Conservation (phyloP, 2,113 vertebrate species). For the Zapus hudsonius region DNA sequence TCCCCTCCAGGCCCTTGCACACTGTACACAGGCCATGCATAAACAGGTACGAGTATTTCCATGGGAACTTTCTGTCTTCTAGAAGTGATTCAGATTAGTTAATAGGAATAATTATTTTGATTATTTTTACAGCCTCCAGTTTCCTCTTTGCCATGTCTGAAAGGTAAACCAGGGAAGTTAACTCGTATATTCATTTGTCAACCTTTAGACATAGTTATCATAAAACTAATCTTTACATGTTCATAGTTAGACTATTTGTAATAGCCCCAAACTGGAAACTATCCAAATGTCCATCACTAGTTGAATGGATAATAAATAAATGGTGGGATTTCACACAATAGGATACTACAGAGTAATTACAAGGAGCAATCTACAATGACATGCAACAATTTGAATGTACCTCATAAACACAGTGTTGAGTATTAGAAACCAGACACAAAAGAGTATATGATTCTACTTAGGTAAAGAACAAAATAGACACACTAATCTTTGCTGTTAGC, state of each 20-base stretch:
- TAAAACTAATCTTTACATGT: slow-evolving; percentile 44
- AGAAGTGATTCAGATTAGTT: slow-evolving; percentile 1
- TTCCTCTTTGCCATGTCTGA: neutral
- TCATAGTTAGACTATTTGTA: slow-evolving; percentile 48
- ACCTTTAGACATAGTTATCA: slow-evolving; percentile 22
- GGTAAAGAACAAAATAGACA: neutral
- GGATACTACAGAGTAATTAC: slow-evolving; percentile 1
- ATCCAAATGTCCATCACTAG: slow-evolving; percentile 43
- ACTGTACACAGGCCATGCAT: neutral
- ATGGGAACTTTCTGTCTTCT: neutral
- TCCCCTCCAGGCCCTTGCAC: neutral
- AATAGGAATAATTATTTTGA: neutral
- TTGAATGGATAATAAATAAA: slow-evolving; percentile 50
- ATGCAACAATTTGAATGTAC: neutral
- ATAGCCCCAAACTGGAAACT: slow-evolving; percentile 31
- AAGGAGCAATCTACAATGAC: slow-evolving; percentile 13
- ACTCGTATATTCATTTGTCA: neutral
- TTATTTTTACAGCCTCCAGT: neutral
- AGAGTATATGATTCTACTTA: neutral
- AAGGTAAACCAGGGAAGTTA: neutral
- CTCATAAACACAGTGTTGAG: neutral
- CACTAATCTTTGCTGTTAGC: neutral
- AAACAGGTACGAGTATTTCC: neutral
- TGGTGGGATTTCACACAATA: slow-evolving; percentile 17
- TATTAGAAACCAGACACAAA: slow-evolving; percentile 37